Evolutionary conservation across 2,888 invertebrate genomes (phyloP), one percentile per base, ranked within the genome.

Genomic region (Stenotaenia linearis): DNA sequence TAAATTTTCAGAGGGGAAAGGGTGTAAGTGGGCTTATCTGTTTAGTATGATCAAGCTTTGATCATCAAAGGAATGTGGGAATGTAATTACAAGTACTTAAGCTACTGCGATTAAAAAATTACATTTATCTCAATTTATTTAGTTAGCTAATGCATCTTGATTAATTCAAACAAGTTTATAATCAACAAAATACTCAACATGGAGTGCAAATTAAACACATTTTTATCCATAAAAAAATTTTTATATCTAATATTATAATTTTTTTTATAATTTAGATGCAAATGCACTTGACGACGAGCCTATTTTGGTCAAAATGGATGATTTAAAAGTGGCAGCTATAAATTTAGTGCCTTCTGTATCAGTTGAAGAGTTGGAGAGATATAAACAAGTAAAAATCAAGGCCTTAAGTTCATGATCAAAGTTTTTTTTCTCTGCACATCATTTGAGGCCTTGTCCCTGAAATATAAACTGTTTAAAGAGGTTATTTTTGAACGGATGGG

Each of bases 311-410:
- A 50, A 12, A 5, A 56, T 78, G n/a, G 75, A 79, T 2, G 82
- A 82, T 80, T 82, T 82, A 77, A 40, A 61, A 15, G 30, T 28
- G 23, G 82, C 82, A n/a, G 75, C 80, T 6, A 10, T 78, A 21
- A 77, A 80, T 61, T 79, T 82, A 25, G 79, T 80, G 25, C 82
- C 82, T 28, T 82, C 82, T 28, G 80, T 82, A n/a, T 82, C 82
- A 5, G 50, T 37, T 25, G 79, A 79, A 12, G 81, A 82, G 32
- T 56, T 83, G 77, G 25, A 79, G 61, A 74, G 75, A 32, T 80
- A 80, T 78, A 18, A 61, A 61, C 77, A 77, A 23, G 18, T 77
- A 15, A 37, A 77, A 40, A 45, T 12, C 40, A 75, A 69, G 28
- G 28, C 25, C 28, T 69, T 69, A 69, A n/a, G 69, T 69, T 25